These are phyloP conservation scores for Trissolcus basalis DNA, from an alignment of 1,140 invertebrate species.

Conservation along the genomic window DNA sequence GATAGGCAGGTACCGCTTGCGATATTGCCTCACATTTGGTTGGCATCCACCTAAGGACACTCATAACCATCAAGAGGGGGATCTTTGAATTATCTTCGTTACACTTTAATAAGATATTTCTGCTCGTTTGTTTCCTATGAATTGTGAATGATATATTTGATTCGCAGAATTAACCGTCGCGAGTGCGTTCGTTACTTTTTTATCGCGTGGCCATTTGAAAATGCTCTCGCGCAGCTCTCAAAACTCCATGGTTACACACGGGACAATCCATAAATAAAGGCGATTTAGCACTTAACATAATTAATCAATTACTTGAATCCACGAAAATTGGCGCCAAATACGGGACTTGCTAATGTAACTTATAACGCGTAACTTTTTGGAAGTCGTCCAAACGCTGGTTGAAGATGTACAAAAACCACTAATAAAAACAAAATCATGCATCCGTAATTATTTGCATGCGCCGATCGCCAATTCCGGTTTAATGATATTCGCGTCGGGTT, in stretches of 20 bases:
- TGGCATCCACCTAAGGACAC: conserved; percentile 26
- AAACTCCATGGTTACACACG: neutral
- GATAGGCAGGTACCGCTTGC: conserved; percentile 51
- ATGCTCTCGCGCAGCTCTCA: conserved; percentile 3
- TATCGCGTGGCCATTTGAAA: neutral
- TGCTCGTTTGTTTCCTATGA: conserved; percentile 39
- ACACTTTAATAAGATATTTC: conserved; percentile 34
- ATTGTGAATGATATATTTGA: conserved; percentile 35
- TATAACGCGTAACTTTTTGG: conserved; percentile 48
- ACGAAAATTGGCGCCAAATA: conserved; percentile 44
- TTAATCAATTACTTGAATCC: conserved; percentile 43
- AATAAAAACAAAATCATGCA: conserved; percentile 28
- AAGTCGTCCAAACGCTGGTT: conserved; percentile 34
- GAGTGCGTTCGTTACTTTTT: neutral
- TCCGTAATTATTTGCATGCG: neutral
- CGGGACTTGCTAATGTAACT: conserved; percentile 37
- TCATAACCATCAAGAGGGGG: conserved; percentile 6
- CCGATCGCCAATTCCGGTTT: neutral
- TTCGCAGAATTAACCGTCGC: no score
- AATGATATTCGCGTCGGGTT: neutral
- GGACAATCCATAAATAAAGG: conserved; percentile 36
- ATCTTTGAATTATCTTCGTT: conserved; percentile 31
- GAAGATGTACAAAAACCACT: conserved; percentile 17
- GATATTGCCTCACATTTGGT: conserved; percentile 38
- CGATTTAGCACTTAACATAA: conserved; percentile 50